Evolutionary conservation across 2,113 vertebrate species (phyloP).

Genomic region (Anolis sagrei): DNA sequence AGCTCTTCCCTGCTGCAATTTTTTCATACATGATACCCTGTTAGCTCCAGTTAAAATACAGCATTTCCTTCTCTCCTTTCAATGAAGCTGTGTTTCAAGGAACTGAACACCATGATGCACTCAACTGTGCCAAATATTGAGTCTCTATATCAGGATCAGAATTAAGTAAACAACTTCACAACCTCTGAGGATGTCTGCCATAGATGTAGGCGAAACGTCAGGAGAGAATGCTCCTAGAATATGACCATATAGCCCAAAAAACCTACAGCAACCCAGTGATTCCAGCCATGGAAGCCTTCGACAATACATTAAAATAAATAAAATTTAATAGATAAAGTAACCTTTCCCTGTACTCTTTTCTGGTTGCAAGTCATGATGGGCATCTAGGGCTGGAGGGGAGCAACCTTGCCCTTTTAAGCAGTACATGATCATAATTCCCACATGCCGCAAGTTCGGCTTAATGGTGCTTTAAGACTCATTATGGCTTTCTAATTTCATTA

Average conservation of each 20-base stretch:
- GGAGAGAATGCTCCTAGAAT: no score
- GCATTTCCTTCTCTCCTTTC: not conserved
- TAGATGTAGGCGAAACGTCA: no score
- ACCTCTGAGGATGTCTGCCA: no score
- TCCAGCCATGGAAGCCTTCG: no score
- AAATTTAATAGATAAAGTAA: not conserved
- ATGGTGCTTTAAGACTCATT: conserved; percentile 11
- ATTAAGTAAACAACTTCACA: no score
- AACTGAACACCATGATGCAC: not conserved
- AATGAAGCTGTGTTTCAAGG: not conserved
- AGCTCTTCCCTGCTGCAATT: no score
- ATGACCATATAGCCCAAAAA: no score
- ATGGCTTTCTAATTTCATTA: conserved; percentile 29
- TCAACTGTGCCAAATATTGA: not conserved
- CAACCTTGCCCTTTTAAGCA: not conserved
- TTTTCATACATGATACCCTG: conserved; percentile 41
- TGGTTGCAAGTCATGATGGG: not conserved
- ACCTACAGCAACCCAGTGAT: no score
- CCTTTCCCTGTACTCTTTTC: not conserved
- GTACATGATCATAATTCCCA: not conserved
- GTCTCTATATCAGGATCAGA: no score
- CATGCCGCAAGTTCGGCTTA: conserved; percentile 8
- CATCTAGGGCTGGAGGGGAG: not conserved
- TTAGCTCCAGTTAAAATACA: conserved; percentile 46
- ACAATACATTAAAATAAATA: no score